phyloP scores from a whole-genome alignment of 2,113 vertebrate genomes.

The Protobothrops mucrosquamatus region DNA sequence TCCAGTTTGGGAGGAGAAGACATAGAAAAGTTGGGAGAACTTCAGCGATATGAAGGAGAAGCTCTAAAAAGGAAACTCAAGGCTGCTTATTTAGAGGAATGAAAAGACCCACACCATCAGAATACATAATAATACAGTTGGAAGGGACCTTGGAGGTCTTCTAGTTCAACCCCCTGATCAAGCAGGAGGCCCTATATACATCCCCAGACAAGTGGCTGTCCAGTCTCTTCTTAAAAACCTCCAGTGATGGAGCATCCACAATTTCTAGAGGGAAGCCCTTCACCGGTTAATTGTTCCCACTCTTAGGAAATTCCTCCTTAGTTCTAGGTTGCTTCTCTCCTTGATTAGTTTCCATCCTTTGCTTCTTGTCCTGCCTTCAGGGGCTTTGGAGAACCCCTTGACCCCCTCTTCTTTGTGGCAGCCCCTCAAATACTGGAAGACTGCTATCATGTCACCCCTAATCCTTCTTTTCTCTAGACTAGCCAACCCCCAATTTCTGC shows the following conservation, averaged over 20 bases:
- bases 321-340: neutral
- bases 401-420: neutral
- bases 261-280: no score
- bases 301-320: neutral
- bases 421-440: neutral
- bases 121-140: neutral
- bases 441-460: neutral
- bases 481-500: neutral
- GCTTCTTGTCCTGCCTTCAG: neutral
- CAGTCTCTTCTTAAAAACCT: no score
- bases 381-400: neutral
- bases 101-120: neutral
- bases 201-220: neutral
- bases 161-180: neutral
- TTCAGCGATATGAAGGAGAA: neutral
- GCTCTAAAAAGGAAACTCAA: neutral
- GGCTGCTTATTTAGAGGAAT: neutral
- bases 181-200: neutral
- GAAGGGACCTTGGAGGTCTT: neutral
- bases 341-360: neutral
- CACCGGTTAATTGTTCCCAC: neutral
- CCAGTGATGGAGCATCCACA: neutral
- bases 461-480: neutral
- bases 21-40: no score
- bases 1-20: neutral